Conservation (phyloP, 2,888 invertebrate species). For the Diarsia brunnea region DNA sequence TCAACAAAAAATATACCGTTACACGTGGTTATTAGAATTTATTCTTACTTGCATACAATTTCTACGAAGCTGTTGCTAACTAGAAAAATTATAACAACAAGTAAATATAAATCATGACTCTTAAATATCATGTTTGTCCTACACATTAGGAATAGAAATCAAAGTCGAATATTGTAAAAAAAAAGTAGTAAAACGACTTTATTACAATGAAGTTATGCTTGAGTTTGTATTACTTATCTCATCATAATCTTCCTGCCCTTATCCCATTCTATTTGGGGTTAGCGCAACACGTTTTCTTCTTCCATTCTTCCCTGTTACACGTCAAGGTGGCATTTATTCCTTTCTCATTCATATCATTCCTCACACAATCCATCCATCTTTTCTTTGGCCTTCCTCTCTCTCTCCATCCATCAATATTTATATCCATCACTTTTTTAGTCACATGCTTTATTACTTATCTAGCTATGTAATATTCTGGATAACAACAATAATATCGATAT, state of each 20-base stretch:
- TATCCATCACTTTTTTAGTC: too few relatives aligned
- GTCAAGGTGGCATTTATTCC: too few relatives aligned
- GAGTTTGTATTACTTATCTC: neutral
- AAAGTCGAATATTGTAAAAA: neutral
- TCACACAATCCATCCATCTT: too few relatives aligned
- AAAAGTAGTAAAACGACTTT: neutral
- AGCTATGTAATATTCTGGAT: slow-evolving; percentile 16
- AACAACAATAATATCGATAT: slow-evolving; percentile 22
- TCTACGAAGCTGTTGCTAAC: slow-evolving; percentile 1
- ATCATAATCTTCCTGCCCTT: too few relatives aligned
- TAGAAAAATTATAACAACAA: neutral
- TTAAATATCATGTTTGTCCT: neutral
- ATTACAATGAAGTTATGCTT: neutral
- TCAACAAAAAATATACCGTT: slow-evolving; percentile 31
- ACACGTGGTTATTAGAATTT: neutral
- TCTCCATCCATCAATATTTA: too few relatives aligned
- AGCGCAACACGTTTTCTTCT: too few relatives aligned
- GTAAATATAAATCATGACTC: neutral
- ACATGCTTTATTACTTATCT: too few relatives aligned
- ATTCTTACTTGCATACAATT: neutral
- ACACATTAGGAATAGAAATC: neutral
- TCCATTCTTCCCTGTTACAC: too few relatives aligned
- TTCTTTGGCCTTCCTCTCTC: too few relatives aligned
- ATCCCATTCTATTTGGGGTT: too few relatives aligned
- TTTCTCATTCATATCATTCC: too few relatives aligned